Evolutionary conservation across 2,888 invertebrate species (phyloP).

Genomic region (Drosophila robusta): DNA sequence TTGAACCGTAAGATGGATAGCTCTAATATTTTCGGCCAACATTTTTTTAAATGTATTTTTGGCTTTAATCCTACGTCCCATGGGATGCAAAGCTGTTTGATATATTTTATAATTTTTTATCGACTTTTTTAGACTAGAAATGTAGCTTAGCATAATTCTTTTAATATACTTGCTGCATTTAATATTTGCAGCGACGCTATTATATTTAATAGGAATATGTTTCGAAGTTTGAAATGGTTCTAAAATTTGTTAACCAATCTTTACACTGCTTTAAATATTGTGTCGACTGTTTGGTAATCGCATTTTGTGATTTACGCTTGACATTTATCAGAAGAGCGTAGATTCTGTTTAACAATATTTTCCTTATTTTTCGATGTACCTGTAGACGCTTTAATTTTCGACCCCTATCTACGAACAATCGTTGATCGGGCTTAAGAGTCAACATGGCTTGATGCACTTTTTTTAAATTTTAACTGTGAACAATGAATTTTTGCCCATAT

Average conservation of each 20-base stretch:
- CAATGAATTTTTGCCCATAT: constrained; percentile 11
- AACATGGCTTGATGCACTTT: constrained; percentile 3
- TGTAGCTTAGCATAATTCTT: constrained; percentile 1
- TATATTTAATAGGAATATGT: not conserved
- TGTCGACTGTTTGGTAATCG: not conserved
- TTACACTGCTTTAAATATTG: constrained; percentile 8
- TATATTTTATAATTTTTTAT: constrained; percentile 1
- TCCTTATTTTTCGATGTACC: constrained; percentile 2
- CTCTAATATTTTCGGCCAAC: constrained; percentile 11
- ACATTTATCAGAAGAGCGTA: constrained; percentile 1
- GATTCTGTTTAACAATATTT: constrained; percentile 18
- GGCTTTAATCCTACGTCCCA: not conserved
- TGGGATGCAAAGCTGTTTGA: not conserved
- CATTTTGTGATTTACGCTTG: not conserved
- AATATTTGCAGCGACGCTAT: not conserved
- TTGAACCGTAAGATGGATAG: constrained; percentile 4
- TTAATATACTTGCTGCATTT: not conserved
- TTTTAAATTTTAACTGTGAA: constrained; percentile 12
- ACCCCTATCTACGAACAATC: not conserved
- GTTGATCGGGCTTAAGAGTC: not conserved
- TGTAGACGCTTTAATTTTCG: not conserved
- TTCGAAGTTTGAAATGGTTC: not conserved
- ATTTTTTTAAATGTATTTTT: constrained; percentile 2
- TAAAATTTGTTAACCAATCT: constrained; percentile 16
- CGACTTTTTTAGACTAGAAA: not conserved